Evolutionary conservation across 2,888 invertebrate species (phyloP).

Genomic region (Aphodius sticticus): DNA sequence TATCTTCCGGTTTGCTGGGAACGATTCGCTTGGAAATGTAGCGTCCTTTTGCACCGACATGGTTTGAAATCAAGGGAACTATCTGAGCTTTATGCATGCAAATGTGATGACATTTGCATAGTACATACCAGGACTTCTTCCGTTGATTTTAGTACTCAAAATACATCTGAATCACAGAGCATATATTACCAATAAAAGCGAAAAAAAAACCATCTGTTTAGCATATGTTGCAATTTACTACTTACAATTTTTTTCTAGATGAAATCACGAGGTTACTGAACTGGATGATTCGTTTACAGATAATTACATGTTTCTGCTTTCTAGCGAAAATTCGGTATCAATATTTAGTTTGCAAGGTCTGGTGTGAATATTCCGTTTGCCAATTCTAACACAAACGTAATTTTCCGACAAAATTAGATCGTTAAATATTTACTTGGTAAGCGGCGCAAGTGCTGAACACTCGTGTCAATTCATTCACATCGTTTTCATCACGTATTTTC

Average conservation of each 20-base stretch:
- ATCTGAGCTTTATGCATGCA: background rate
- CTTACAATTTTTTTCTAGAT: background rate
- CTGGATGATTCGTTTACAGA: background rate
- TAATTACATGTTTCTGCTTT: background rate
- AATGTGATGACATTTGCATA: background rate
- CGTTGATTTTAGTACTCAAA: background rate
- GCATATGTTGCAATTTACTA: background rate
- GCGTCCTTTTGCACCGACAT: background rate
- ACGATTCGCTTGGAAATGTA: background rate
- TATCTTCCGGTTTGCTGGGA: background rate
- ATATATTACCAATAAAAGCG: background rate
- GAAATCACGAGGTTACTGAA: background rate
- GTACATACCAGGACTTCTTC: background rate
- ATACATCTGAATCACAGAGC: background rate
- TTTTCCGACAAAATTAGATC: background rate
- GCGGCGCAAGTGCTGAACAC: background rate
- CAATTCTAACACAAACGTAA: background rate
- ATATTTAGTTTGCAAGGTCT: background rate
- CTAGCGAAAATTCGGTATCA: background rate
- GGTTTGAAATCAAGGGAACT: background rate
- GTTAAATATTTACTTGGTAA: background rate
- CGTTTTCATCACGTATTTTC: background rate
- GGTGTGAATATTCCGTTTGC: background rate
- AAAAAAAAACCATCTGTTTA: background rate
- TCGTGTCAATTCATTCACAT: background rate